phyloP scores from a whole-genome alignment of 2,113 vertebrate species.

The Gadus macrocephalus region DNA sequence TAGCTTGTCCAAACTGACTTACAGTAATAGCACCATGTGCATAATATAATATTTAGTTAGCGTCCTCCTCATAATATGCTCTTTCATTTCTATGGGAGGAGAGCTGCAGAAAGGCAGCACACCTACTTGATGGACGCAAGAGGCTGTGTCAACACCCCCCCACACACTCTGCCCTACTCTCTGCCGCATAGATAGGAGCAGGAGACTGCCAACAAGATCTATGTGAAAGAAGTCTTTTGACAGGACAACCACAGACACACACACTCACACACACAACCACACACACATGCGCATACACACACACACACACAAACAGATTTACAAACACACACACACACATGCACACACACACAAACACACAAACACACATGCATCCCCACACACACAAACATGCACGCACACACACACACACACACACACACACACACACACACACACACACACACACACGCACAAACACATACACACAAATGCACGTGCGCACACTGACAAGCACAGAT shows the following conservation, averaged over 20 bases:
- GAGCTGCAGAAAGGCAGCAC: constrained; percentile 38
- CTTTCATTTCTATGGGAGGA: constrained; percentile 53
- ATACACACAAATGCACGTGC: not conserved
- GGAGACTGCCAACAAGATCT: constrained; percentile 41
- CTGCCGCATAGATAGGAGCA: constrained; percentile 33
- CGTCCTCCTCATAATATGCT: constrained; percentile 49
- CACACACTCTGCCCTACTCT: not conserved
- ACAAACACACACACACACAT: not conserved
- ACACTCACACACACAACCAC: no score
- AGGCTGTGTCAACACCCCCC: constrained; percentile 57
- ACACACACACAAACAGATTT: constrained; percentile 8
- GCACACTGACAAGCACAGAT: constrained; percentile 10
- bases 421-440: no score
- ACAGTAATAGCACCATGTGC: constrained; percentile 13
- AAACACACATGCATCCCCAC: no score
- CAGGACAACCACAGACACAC: no score
- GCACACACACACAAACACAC: constrained; percentile 7
- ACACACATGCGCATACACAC: no score
- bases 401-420: no score
- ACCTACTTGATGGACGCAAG: constrained; percentile 52
- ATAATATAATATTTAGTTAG: constrained; percentile 34
- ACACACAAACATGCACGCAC: no score
- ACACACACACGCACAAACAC: no score
- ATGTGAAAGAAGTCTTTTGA: constrained; percentile 47
- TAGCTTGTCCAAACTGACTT: no score